Conservation (phyloP, 2,113 vertebrate species). For the Mormyrus iriodes region DNA sequence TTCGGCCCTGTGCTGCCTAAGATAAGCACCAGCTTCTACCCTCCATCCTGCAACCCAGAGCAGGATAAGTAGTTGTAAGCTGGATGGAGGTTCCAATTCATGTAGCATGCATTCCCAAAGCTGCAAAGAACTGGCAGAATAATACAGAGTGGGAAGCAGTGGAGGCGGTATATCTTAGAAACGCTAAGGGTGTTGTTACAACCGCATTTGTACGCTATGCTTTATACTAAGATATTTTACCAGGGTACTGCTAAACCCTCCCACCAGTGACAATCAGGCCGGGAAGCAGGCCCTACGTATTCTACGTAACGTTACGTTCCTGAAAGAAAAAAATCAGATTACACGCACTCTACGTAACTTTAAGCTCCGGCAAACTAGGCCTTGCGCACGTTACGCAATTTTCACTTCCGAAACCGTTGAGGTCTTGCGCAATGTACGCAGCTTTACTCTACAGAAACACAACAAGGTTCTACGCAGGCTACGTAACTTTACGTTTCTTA, state of each 20-base stretch:
- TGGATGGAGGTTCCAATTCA: not conserved
- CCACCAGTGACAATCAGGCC: not conserved
- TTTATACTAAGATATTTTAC: not conserved
- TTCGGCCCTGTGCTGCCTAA: not conserved
- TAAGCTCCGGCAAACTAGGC: not conserved
- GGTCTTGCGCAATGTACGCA: not conserved
- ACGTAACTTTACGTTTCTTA: not conserved
- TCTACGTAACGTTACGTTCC: not conserved
- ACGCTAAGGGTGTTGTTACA: not conserved
- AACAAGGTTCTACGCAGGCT: not conserved
- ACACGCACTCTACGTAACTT: not conserved
- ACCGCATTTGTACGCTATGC: not conserved
- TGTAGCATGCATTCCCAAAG: not conserved
- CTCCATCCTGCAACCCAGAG: not conserved
- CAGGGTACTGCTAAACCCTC: not conserved
- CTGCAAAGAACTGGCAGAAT: not conserved
- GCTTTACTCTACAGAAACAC: too few relatives aligned
- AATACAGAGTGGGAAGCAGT: not conserved
- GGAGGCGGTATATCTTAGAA: not conserved
- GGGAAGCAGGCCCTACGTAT: not conserved
- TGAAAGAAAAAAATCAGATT: not conserved
- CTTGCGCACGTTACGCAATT: not conserved
- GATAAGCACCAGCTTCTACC: not conserved
- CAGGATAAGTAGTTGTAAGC: not conserved
- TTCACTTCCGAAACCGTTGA: not conserved